Base-by-base conservation (phyloP, 2,888 invertebrate genomes). In the Mayetiola destructor region DNA sequence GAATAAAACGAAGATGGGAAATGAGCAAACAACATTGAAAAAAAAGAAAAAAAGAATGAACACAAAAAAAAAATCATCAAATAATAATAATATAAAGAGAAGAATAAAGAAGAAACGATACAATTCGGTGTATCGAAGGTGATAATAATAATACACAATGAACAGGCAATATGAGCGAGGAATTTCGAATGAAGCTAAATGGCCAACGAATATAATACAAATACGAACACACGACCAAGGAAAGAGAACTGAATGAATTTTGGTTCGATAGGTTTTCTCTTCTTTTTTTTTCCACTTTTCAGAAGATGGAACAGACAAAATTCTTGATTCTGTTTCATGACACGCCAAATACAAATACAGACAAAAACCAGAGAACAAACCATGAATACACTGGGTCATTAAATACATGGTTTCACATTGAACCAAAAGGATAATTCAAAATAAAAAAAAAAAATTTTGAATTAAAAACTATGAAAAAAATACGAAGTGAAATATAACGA, bases 111-210 rank as follows among this genome's bases (percentile, higher is more conserved):
- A n/a, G n/a, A 48, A 48, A 16, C n/a, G 48, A 48, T 48, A 27
- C 48, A n/a, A n/a, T n/a, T n/a, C n/a, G n/a, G n/a, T n/a, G 48
- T 48, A 48, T 48, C 48, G 48, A n/a, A 48, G 48, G 48, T 48
- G 48, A 48, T 48, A 48, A 48, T 48, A 48, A 48, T 27, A 48
- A 27, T 48, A 27, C 27, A 48, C 48, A 48, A 48, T 48, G 48
- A 48, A 27, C 48, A 27, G 27, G 27, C 48, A 48, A 48, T 48
- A 48, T 48, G 27, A n/a, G n/a, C 9, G 27, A 48, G 48, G 48
- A 48, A 48, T 48, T 48, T 48, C 48, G 27, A 39, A 21, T 48
- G 48, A 48, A 48, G 27, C 48, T n/a, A 3, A 40, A 40, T 40
- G 21, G 21, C 40, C 23, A 27, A 48, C 48, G 48, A 48, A 48